phyloP scores from a whole-genome alignment of 1,140 invertebrate genomes.

The Geopemphigus sp. region DNA sequence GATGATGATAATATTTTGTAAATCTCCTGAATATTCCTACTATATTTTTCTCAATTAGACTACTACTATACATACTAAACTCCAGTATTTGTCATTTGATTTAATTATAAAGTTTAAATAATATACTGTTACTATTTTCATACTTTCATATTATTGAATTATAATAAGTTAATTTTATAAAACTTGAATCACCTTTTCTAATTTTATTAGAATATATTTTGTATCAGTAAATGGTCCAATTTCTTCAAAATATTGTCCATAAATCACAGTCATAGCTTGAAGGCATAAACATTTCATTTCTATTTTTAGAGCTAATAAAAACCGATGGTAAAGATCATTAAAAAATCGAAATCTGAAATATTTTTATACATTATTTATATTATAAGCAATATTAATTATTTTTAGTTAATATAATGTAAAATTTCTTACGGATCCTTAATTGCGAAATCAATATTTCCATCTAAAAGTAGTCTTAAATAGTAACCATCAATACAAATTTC shows the following conservation, averaged over 20 bases:
- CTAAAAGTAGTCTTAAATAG: conserved; percentile 89
- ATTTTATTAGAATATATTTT: conserved; percentile 92
- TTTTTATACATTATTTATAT: not conserved
- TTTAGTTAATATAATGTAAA: not conserved
- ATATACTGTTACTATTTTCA: too few relatives aligned
- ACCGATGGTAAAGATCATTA: conserved; percentile 97
- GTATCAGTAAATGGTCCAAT: conserved; percentile 97
- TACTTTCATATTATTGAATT: too few relatives aligned
- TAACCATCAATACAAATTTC: conserved; percentile 99
- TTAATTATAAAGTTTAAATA: too few relatives aligned
- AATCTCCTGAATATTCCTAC: too few relatives aligned
- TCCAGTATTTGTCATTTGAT: too few relatives aligned
- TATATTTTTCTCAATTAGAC: too few relatives aligned
- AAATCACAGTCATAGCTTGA: conserved; percentile 97
- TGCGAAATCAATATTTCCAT: conserved; percentile 84
- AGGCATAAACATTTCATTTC: conserved; percentile 95
- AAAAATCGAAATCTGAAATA: conserved; percentile 88
- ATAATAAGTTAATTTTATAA: not conserved
- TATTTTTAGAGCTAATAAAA: conserved; percentile 84
- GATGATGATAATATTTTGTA: too few relatives aligned
- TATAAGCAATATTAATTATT: too few relatives aligned
- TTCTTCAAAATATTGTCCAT: conserved; percentile 91
- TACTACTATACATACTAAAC: too few relatives aligned
- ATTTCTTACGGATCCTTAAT: conserved; percentile 80
- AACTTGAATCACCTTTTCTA: conserved; percentile 72